A percentile compares a stretch with the other conserved stretches of the same genome.
Evolutionary conservation across 2,888 invertebrate genomes (phyloP).

Genomic region (Drepanosiphum platanoidis): DNA sequence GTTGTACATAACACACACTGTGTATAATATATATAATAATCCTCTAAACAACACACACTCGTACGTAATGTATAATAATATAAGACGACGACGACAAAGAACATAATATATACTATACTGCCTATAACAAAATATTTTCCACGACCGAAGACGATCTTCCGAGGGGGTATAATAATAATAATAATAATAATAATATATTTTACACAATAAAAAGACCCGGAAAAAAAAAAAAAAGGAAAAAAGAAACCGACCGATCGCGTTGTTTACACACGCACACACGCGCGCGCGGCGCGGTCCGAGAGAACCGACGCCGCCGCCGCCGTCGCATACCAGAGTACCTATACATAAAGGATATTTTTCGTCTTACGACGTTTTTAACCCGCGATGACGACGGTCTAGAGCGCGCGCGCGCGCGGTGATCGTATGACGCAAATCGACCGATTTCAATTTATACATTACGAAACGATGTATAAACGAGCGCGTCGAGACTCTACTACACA

Average conservation of each 20-base stretch:
- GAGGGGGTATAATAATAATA: not conserved
- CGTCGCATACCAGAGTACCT: conserved; percentile 9
- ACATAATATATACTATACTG: too few species aligned
- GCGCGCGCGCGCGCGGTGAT: not conserved
- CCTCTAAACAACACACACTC: not conserved
- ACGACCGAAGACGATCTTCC: not conserved
- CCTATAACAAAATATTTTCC: not conserved
- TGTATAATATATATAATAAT: conserved; percentile 13
- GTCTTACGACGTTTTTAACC: conserved; percentile 6
- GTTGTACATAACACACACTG: not conserved
- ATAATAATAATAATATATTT: not conserved
- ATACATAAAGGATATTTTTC: not conserved
- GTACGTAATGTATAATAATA: not conserved
- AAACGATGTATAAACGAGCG: not conserved
- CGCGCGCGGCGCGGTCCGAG: too few species aligned
- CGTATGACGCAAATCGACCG: conserved; percentile 35
- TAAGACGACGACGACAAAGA: not conserved
- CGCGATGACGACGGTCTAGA: not conserved
- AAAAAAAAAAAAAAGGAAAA: not conserved
- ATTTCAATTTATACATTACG: conserved; percentile 19
- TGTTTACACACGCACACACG: not conserved
- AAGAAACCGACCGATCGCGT: not conserved
- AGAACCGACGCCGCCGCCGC: not conserved
- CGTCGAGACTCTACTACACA: not conserved
- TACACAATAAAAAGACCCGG: not conserved